Evolutionary conservation across 1,140 invertebrate genomes (phyloP).

Genomic region (Ceratina australensis): DNA sequence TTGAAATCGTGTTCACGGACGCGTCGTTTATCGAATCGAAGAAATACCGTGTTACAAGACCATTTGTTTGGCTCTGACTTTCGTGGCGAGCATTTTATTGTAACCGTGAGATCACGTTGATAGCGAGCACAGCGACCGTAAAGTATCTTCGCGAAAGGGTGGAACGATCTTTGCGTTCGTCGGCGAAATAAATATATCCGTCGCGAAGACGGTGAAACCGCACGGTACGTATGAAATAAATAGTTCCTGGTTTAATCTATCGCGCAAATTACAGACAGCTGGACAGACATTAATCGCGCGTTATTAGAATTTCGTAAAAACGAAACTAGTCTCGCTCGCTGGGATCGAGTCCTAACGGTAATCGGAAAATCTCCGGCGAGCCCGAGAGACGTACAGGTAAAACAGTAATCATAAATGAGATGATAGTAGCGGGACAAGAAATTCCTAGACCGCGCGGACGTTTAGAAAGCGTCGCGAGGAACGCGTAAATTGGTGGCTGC

Average conservation of each 20-base stretch:
- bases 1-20: slow-evolving; percentile 20
- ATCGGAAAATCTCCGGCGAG: not conserved
- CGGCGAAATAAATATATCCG: no score
- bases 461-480: not conserved
- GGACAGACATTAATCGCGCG: no score
- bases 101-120: not conserved
- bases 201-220: no score
- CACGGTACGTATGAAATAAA: no score
- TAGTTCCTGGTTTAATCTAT: no score
- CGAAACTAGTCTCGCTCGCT: no score
- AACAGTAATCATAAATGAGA: not conserved
- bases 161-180: not conserved
- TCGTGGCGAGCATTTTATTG: slow-evolving; percentile 3
- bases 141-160: slow-evolving; percentile 1
- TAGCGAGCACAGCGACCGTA: not conserved
- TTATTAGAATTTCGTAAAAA: no score
- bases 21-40: slow-evolving; percentile 21
- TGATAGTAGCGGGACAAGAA: not conserved
- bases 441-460: slow-evolving; percentile 1
- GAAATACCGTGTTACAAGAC: slow-evolving; percentile 14
- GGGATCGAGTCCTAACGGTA: no score
- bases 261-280: no score
- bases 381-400: not conserved
- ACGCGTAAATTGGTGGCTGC: slow-evolving; percentile 10
- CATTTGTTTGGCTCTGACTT: slow-evolving; percentile 2